These are phyloP conservation scores for Xiphophorus hellerii DNA, from an alignment of 2,113 vertebrate genomes.

Conservation along the genomic window DNA sequence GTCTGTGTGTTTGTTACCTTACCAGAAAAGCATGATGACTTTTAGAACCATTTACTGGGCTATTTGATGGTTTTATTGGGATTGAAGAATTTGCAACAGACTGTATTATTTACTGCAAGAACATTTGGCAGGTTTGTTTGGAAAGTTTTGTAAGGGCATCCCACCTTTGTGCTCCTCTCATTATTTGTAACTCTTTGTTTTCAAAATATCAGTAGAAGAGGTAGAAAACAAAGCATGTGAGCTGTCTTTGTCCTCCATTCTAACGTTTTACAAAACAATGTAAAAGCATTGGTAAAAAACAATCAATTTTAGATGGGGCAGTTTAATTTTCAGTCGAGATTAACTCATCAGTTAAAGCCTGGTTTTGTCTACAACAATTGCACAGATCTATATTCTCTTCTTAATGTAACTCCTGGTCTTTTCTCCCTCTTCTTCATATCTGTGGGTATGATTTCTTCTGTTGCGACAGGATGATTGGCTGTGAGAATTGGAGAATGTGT, in stretches of 20 bases:
- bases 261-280: background rate
- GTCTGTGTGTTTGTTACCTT: no score
- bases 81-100: background rate
- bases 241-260: slow-evolving; percentile 5
- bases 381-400: slow-evolving; percentile 19
- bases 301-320: slow-evolving; percentile 11
- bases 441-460: slow-evolving; percentile 33
- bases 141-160: slow-evolving; percentile 3
- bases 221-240: background rate
- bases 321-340: slow-evolving; percentile 27
- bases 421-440: slow-evolving; percentile 14
- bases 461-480: slow-evolving; percentile 32
- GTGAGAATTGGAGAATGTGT: slow-evolving; percentile 14
- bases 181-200: background rate
- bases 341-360: slow-evolving; percentile 15
- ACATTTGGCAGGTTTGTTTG: background rate
- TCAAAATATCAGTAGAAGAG: background rate
- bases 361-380: background rate
- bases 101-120: background rate
- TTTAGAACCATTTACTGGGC: no score
- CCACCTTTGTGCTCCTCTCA: background rate
- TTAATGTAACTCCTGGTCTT: slow-evolving; percentile 21
- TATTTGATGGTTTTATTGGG: background rate
- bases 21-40: no score
- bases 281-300: slow-evolving; percentile 8